Base-by-base conservation (phyloP, 2,797 vertebrate genomes). In the Pachyuromys duprasi region DNA sequence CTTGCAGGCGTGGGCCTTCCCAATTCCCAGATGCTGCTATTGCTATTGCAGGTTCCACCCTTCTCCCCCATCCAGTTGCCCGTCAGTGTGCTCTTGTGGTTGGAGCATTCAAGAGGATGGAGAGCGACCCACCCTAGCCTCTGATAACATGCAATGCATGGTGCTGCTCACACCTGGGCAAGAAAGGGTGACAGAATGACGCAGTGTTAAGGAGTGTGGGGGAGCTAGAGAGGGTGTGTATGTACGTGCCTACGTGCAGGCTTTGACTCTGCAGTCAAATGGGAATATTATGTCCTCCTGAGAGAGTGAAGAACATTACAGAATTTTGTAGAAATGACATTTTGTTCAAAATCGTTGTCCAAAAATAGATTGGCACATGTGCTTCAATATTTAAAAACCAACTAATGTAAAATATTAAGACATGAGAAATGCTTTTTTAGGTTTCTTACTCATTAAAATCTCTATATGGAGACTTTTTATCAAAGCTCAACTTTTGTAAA, bases 121-220 rank as follows among this genome's bases (percentile, higher is more conserved):
- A 18, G 3, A 2, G 13, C 0, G 6, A 65, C 33, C 2, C 0
- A 14, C 49, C 18, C n/a, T 87, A 39, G 6, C 53, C 7, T 1
- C 36, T 67, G n/a, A 55, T 55, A 39, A 65, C 0, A 0, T 5
- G 8, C 5, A 2, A 22, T 33, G 13, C 0, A 0, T 33, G 2
- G 0, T 36, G 17, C 17, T 69, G 20, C 28, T 70, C 28, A 45
- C 8, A 39, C 15, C 24, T 12, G 12, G 3, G 53, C 13, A 22
- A 11, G 22, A 0, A 67, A 8, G 12, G 3, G 6, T 2, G 14
- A 3, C 42, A 42, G 88, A 17, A 8, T 0, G 8, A 14, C 3
- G 53, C 17, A 24, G 42, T 28, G 24, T n/a, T 57, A n/a, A 86
- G n/a, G 26, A 75, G 55, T 5, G 8, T 12, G 49, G 13, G 55